phyloP scores from a whole-genome alignment of 1,140 invertebrate species.

The Calephelis virginiensis region DNA sequence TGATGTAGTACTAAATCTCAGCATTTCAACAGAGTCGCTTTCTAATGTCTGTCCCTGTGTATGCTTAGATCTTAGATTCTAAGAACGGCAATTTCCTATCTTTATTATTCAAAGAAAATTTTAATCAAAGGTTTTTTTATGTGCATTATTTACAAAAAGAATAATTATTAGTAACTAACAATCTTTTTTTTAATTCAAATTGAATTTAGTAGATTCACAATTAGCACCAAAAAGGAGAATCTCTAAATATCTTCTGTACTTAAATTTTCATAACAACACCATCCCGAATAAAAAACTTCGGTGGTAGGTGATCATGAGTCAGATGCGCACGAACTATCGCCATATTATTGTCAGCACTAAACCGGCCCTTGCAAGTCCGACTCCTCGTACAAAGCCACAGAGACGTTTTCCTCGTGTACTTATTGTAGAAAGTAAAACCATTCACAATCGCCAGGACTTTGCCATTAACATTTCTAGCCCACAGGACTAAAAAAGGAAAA shows the following conservation, averaged over 20 bases:
- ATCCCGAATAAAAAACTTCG: conserved; percentile 14
- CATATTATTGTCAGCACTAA: conserved; percentile 11
- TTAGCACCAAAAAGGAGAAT: too few species aligned
- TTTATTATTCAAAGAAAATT: too few species aligned
- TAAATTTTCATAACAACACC: conserved; percentile 8
- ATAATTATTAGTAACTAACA: too few species aligned
- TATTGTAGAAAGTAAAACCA: conserved; percentile 34
- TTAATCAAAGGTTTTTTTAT: too few species aligned
- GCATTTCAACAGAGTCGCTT: too few species aligned
- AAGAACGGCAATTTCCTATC: too few species aligned
- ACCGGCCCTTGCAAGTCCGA: conserved; percentile 17
- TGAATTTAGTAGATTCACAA: too few species aligned
- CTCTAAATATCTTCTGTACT: neutral
- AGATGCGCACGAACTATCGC: conserved; percentile 11
- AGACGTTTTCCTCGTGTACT: neutral
- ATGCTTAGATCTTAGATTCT: too few species aligned
- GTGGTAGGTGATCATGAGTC: conserved; percentile 26
- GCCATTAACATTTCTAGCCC: conserved; percentile 29
- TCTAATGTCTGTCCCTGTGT: too few species aligned
- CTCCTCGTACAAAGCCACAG: conserved; percentile 25
- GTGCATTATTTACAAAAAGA: too few species aligned
- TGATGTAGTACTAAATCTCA: too few species aligned
- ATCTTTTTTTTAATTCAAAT: too few species aligned
- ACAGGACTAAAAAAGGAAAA: conserved; percentile 36
- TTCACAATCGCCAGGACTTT: conserved; percentile 26